A percentile compares a stretch with the other conserved stretches of the same genome.
phyloP scores from a whole-genome alignment of 2,113 vertebrate genomes.

The Struthidea cinerea region DNA sequence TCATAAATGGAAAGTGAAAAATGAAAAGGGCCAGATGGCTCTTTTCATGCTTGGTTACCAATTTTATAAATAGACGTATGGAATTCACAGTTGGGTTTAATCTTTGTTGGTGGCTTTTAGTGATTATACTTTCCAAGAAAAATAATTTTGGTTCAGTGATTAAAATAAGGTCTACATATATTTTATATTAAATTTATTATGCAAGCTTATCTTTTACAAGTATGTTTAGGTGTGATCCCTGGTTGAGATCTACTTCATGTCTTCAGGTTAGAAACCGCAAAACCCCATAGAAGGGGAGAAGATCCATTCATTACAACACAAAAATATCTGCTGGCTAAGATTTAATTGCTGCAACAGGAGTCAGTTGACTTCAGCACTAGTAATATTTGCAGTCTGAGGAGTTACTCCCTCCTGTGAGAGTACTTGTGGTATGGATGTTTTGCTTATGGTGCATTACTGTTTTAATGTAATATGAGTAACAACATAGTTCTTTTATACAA shows the following conservation, averaged over 20 bases:
- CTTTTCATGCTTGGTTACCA: not conserved
- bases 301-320: accelerated
- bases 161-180: not conserved
- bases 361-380: not conserved
- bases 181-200: not conserved
- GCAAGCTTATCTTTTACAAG: not conserved
- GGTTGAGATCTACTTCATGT: not conserved
- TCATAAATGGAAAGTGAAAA: not conserved
- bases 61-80: not conserved
- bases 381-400: not conserved
- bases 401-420: not conserved
- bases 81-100: not conserved
- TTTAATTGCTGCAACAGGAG: not conserved
- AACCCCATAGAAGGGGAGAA: not conserved
- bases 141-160: not conserved
- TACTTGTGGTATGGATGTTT: not conserved
- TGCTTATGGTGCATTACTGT: not conserved
- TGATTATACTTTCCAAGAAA: not conserved
- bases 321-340: not conserved
- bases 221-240: not conserved
- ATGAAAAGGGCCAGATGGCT: not conserved
- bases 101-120: not conserved
- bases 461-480: not conserved
- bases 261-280: not conserved
- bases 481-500: not conserved